Evolutionary conservation across 1,140 invertebrate species (phyloP).

Genomic region (Penaeus indicus): DNA sequence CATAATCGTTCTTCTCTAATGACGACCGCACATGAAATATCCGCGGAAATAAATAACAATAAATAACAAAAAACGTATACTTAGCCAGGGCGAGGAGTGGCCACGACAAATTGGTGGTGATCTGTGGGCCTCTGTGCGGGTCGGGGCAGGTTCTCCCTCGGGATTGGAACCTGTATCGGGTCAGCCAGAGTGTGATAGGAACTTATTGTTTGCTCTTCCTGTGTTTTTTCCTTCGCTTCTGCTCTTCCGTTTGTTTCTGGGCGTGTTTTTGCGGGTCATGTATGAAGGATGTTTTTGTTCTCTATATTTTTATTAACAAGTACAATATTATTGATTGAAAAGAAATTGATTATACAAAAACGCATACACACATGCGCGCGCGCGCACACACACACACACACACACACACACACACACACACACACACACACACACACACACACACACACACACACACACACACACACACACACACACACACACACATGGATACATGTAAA

Average conservation of each 20-base stretch:
- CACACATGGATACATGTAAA: too few species aligned
- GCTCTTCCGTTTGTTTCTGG: neutral
- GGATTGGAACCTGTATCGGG: conserved; percentile 30
- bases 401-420: too few species aligned
- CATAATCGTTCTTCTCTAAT: neutral
- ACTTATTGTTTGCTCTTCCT: conserved; percentile 16
- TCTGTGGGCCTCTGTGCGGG: conserved; percentile 29
- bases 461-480: too few species aligned
- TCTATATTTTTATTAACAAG: neutral
- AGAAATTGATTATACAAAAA: too few species aligned
- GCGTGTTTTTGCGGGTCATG: neutral
- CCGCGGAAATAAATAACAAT: too few species aligned
- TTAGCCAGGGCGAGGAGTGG: conserved; percentile 17
- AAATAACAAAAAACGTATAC: too few species aligned
- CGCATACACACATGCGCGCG: too few species aligned
- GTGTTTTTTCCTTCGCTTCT: neutral
- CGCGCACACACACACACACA: too few species aligned
- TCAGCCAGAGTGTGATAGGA: conserved; percentile 3
- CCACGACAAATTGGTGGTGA: conserved; percentile 56
- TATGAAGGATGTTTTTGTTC: neutral
- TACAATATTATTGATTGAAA: too few species aligned
- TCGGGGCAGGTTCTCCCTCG: neutral
- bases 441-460: too few species aligned
- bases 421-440: too few species aligned
- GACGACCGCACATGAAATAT: too few species aligned